Base-by-base conservation (phyloP, 2,113 vertebrate genomes). In the Xiphorhynchus elegans region DNA sequence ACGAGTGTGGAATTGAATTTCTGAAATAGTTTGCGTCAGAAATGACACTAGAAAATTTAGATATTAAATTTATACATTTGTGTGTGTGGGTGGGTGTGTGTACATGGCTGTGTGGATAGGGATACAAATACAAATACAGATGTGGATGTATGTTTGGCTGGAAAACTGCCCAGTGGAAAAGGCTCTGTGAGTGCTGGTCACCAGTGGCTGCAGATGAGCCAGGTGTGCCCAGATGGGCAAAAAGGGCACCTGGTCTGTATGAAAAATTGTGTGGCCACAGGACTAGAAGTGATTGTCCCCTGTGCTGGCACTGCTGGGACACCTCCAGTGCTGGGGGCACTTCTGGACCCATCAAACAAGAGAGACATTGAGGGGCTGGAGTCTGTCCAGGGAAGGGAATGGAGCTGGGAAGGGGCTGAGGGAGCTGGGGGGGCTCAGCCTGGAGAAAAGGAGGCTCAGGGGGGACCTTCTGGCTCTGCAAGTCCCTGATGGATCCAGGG, bases 371-470 rank as follows among this genome's bases (percentile, higher is more conserved):
- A 72, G 67, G 29, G 9, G 35, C 58, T 73, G 76, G 31, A 73
- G 42, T 0, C 0, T 42, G 58, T 50, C 11, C 85, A 73, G 67
- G 35, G 59, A 21, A 42, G 35, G 58, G 42, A 80, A 26, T 0
- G 0, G 58, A 49, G 49, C 67, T 80, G 75, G 67, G 58, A 72
- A 88, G 25, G 0, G 0, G 49, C 58, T 88, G 67, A 64, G 31
- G 58, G 58, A 64, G 75, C 20, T 64, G 75, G 46, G 49, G 66
- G 40, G 40, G 24, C 66, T 80, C 75, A 80, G 49, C 17, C 66
- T 88, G 85, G 67, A 88, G 58, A 25, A 88, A 80, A 73, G 50
- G 67, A 80, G 85, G 42, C 31, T 88, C 76, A 64, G 76, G 42
- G 8, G 56, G 58, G 5, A 17, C 28, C 56, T n/a, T 40, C 1